Percentiles rank a stretch among this genome's conserved stretches.
Conservation (phyloP, 2,797 vertebrate species). For the Girardinus metallicus region DNA sequence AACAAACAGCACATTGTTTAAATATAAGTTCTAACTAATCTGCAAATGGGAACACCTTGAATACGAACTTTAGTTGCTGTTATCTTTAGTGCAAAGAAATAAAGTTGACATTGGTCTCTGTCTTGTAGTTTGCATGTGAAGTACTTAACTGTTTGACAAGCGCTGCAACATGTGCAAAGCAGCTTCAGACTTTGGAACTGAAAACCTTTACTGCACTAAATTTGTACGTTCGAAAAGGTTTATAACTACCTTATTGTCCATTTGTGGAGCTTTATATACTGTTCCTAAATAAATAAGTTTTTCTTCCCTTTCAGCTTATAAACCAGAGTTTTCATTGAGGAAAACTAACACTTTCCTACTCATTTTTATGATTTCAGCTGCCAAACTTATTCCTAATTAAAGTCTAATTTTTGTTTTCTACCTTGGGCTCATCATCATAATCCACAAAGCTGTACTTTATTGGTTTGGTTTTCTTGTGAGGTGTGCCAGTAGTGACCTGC, state of each 20-base stretch:
- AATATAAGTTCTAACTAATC: neutral
- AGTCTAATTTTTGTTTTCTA: neutral
- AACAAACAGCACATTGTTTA: neutral
- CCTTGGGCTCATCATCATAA: neutral
- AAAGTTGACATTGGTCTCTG: neutral
- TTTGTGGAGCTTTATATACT: neutral
- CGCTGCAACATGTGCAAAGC: neutral
- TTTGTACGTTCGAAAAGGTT: neutral
- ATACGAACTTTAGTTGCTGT: neutral
- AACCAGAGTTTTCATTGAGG: neutral
- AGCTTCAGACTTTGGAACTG: neutral
- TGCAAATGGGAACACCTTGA: slow-evolving; percentile 16
- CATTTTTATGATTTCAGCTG: neutral
- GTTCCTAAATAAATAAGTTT: neutral
- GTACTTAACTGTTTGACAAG: neutral
- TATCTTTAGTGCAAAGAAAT: neutral
- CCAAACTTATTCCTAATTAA: neutral
- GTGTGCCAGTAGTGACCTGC: neutral
- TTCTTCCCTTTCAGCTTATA: neutral
- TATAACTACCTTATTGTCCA: neutral
- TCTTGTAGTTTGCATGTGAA: neutral
- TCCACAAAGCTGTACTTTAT: neutral
- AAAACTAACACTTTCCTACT: neutral
- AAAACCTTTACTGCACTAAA: neutral
- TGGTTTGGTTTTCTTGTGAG: neutral